Evolutionary conservation across 2,113 vertebrate species (phyloP).

Genomic region (Tragelaphus scriptus): DNA sequence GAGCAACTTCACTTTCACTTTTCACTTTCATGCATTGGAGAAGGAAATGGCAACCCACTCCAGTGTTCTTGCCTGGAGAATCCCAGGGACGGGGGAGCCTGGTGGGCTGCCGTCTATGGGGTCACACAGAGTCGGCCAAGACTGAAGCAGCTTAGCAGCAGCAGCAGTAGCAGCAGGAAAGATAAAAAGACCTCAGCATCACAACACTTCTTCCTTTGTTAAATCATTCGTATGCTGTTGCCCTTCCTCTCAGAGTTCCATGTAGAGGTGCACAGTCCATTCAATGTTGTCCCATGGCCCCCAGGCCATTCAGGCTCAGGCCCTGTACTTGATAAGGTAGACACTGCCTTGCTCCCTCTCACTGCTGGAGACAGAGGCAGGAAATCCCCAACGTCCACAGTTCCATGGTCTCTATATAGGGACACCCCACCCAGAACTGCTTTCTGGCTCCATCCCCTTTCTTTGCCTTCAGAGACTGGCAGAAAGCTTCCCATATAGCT

Average conservation of each 20-base stretch:
- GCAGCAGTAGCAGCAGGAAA: background rate
- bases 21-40: too few species aligned
- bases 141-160: too few species aligned
- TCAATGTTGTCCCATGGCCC: background rate
- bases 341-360: background rate
- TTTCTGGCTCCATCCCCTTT: background rate
- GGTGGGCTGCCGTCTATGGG: too few species aligned
- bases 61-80: too few species aligned
- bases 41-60: too few species aligned
- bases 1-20: too few species aligned
- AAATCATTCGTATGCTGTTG: accelerated
- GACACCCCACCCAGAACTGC: too few species aligned
- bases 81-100: too few species aligned
- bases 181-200: background rate
- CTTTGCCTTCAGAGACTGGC: background rate
- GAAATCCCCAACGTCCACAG: background rate
- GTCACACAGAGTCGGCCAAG: too few species aligned
- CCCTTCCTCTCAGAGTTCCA: background rate
- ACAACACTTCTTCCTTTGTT: background rate
- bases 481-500: background rate
- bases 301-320: background rate
- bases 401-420: background rate
- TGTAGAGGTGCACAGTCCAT: background rate
- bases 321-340: background rate
- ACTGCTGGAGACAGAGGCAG: background rate